phyloP scores from a whole-genome alignment of 2,888 invertebrate genomes.

The Rhingia campestris region DNA sequence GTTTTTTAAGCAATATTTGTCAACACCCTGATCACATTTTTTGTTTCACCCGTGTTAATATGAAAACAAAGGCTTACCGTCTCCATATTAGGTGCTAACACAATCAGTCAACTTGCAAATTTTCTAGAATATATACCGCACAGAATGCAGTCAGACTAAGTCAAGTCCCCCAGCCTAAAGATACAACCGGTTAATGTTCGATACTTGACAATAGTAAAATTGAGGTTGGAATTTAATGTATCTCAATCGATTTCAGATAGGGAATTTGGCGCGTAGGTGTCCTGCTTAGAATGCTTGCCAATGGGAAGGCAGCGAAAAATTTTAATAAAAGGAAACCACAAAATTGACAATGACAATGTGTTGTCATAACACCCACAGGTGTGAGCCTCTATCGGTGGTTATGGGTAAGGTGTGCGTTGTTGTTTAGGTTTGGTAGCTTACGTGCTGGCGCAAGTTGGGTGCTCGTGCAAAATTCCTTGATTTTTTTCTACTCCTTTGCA shows the following conservation, averaged over 20 bases:
- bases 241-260: slow-evolving; percentile 65
- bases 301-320: slow-evolving; percentile 9
- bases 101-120: slow-evolving; percentile 60
- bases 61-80: slow-evolving; percentile 8
- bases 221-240: slow-evolving; percentile 67
- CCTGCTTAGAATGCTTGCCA: slow-evolving; percentile 36
- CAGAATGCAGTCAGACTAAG: slow-evolving; percentile 35
- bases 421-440: slow-evolving; percentile 47
- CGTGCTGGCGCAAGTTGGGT: slow-evolving; percentile 12
- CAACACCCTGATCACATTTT: slow-evolving; percentile 52
- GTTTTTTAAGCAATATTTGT: slow-evolving; percentile 31
- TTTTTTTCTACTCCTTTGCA: slow-evolving; percentile 6
- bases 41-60: background rate
- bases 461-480: slow-evolving; percentile 21
- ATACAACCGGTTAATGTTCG: slow-evolving; percentile 40
- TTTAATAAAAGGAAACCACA: background rate
- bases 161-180: background rate
- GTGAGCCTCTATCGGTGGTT: slow-evolving; percentile 32
- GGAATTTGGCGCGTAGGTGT: slow-evolving; percentile 60
- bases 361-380: slow-evolving; percentile 68
- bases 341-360: slow-evolving; percentile 68
- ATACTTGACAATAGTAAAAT: slow-evolving; percentile 53
- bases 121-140: slow-evolving; percentile 22
- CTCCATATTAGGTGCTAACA: slow-evolving; percentile 55
- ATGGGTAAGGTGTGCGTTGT: slow-evolving; percentile 43